Evolutionary conservation across 1,140 invertebrate genomes (phyloP).

Genomic region (Orchestia grillus): DNA sequence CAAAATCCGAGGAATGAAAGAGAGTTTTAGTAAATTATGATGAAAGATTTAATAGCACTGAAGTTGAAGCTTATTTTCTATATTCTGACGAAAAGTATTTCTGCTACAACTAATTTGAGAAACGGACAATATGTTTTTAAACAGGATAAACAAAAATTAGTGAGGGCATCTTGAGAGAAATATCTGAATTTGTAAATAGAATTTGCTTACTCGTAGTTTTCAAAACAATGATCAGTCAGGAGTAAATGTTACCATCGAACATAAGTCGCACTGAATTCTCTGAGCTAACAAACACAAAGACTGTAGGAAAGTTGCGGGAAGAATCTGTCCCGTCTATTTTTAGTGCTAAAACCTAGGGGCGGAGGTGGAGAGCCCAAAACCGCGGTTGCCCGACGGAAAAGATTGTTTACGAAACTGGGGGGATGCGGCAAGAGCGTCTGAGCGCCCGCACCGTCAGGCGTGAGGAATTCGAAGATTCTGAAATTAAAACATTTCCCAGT

Average conservation of each 20-base stretch:
- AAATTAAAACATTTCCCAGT: neutral
- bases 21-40: too few species aligned
- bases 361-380: neutral
- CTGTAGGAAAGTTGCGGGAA: neutral
- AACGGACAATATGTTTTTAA: too few species aligned
- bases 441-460: neutral
- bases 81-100: too few species aligned
- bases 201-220: neutral
- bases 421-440: neutral
- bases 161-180: too few species aligned
- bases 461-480: neutral
- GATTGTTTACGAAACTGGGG: neutral
- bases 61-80: too few species aligned
- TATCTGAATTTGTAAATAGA: neutral
- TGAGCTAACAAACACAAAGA: neutral
- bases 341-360: neutral
- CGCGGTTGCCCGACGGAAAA: neutral
- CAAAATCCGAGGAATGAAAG: too few species aligned
- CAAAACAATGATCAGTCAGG: neutral
- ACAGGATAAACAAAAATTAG: too few species aligned
- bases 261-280: neutral
- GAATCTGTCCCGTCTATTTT: neutral
- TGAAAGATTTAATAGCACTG: too few species aligned
- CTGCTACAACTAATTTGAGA: too few species aligned
- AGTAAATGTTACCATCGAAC: neutral